Evolutionary conservation across 2,888 invertebrate genomes (phyloP).

Genomic region (Achlya flavicornis): DNA sequence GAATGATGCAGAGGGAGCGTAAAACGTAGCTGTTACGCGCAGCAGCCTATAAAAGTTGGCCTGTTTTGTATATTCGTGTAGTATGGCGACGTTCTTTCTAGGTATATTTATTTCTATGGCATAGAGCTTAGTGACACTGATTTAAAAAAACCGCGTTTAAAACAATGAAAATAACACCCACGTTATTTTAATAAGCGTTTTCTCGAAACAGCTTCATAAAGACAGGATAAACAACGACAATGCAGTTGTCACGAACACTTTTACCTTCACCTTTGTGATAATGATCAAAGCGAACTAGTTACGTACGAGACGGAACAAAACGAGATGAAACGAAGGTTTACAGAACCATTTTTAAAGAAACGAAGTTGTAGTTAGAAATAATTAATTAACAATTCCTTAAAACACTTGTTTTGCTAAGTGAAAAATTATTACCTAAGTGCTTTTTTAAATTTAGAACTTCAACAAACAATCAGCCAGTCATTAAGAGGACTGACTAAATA

Average conservation of each 20-base stretch:
- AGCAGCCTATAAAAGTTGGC: no score
- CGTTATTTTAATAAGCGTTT: not conserved
- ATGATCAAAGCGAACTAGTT: slow-evolving; percentile 13
- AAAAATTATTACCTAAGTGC: no score
- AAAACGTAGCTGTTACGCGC: no score
- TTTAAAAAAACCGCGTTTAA: not conserved
- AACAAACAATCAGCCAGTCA: no score
- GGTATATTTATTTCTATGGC: no score
- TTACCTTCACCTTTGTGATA: slow-evolving; percentile 18
- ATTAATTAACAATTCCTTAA: no score
- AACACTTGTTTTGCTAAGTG: no score
- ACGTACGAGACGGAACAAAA: not conserved
- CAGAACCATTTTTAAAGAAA: not conserved
- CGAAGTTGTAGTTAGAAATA: not conserved
- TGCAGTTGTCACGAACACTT: slow-evolving; percentile 17
- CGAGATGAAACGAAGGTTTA: not conserved
- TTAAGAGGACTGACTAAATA: no score
- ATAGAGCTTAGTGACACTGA: not conserved
- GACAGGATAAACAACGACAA: slow-evolving; percentile 12
- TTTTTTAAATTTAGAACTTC: no score
- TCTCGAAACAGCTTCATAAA: not conserved
- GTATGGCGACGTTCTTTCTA: no score
- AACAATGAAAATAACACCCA: not conserved
- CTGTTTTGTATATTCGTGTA: no score
- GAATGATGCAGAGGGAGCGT: no score